A percentile compares a stretch with the other conserved stretches of the same genome.
phyloP scores from a whole-genome alignment of 1,140 invertebrate species.

The Papilio polytes region DNA sequence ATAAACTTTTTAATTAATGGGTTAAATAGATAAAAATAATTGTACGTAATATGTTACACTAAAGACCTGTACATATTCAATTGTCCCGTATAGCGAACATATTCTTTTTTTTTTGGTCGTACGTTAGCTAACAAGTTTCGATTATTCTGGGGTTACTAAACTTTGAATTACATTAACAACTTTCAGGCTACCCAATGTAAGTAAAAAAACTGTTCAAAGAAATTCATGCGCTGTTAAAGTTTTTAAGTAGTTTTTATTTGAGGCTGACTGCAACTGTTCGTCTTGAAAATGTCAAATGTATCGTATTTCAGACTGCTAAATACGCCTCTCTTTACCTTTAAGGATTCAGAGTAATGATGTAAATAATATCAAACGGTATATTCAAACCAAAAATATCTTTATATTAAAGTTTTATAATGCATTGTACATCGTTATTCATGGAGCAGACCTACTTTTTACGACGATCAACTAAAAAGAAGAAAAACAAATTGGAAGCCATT shows the following conservation, averaged over 20 bases:
- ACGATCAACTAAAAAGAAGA: not conserved
- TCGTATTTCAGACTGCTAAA: not conserved
- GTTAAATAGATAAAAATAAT: conserved; percentile 19
- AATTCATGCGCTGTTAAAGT: too few species aligned
- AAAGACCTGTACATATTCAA: too few species aligned
- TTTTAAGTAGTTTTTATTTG: too few species aligned
- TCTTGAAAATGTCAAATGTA: not conserved
- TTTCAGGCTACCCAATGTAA: not conserved
- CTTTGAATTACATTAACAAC: conserved; percentile 10
- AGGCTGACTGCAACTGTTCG: not conserved
- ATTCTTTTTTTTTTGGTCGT: not conserved
- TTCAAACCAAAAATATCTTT: not conserved
- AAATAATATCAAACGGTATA: not conserved
- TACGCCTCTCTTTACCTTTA: not conserved
- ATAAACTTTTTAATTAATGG: conserved; percentile 54
- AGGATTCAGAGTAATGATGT: not conserved
- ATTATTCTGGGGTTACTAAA: not conserved
- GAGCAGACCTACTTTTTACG: not conserved
- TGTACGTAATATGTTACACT: not conserved
- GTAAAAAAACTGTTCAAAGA: not conserved
- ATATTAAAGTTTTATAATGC: not conserved
- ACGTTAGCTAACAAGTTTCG: not conserved
- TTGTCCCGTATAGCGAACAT: too few species aligned
- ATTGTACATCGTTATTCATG: not conserved
- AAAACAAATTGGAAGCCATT: not conserved